Base-by-base conservation (phyloP, 2,888 invertebrate species). In the Taphrorychus bicolor region DNA sequence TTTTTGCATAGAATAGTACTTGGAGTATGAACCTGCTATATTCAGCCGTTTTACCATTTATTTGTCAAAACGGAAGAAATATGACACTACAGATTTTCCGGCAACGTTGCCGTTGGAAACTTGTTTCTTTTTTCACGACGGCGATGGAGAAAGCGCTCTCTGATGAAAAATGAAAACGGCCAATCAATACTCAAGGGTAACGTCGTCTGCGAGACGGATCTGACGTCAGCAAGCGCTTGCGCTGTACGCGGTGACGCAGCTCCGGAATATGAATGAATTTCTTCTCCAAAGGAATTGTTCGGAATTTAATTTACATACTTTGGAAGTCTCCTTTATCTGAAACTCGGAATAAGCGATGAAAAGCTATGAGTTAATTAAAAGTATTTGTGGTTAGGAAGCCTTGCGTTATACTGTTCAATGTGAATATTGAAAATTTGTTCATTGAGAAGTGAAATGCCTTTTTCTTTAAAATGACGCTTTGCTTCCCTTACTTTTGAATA, bases 111-210 rank as follows among this genome's bases (percentile, higher is more conserved):
- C 48, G 14, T 16, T 24, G 17, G 2, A 9, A 56, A 11, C 11
- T 58, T 59, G 19, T 53, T 62, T 45, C 21, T 18, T 58, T 48
- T 52, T 59, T n/a, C n/a, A n/a, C 32, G 14, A 11, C 56, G 59
- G 14, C 52, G 60, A 48, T 53, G 64, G 68, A 64, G 68, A 68
- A 68, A 68, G 68, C 67, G 41, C 32, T 54, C 32, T 19, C 45
- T 17, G 21, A 54, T 64, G 68, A 51, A 68, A 68, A 68, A 68
- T 63, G 68, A 68, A 68, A 68, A 68, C 63, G 59, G 53, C 56
- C 64, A 69, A 69, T 69, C 69, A 65, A 69, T 69, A 69, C 65
- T 53, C 64, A 65, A 69, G 65, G 65, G 60, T 69, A 60, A 65
- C 60, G 58, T 59, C 40, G 57, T 41, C 57, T 42, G 57, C 57